Conservation (phyloP, 2,888 invertebrate species). For the Panorpa germanica region DNA sequence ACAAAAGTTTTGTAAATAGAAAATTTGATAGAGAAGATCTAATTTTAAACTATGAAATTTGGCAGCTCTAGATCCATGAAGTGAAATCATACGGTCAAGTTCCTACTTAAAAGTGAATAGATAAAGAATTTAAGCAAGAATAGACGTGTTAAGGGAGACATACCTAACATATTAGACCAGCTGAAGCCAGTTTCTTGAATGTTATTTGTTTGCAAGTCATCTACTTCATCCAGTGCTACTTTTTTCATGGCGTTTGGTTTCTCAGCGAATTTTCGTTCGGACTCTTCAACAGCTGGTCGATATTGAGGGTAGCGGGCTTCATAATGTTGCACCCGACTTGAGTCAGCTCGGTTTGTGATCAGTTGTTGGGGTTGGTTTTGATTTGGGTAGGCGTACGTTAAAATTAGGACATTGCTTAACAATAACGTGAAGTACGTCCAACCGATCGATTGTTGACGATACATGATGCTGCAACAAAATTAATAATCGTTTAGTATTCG, state of each 20-base stretch:
- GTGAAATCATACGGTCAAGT: too few species aligned
- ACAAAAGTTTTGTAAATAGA: too few species aligned
- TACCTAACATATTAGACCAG: conserved; percentile 72
- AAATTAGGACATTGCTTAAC: conserved; percentile 41
- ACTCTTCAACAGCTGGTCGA: conserved; percentile 25
- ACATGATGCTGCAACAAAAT: conserved; percentile 33
- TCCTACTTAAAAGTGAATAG: too few species aligned
- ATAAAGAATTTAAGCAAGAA: too few species aligned
- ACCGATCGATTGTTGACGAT: conserved; percentile 40
- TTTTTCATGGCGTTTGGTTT: conserved; percentile 82
- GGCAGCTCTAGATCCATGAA: too few species aligned
- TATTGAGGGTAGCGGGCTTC: conserved; percentile 18
- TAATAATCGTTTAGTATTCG: too few species aligned
- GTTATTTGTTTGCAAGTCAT: conserved; percentile 64
- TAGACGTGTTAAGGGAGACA: too few species aligned
- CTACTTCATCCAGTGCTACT: conserved; percentile 62
- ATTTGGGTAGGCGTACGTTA: conserved; percentile 44
- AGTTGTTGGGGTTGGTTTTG: conserved; percentile 7
- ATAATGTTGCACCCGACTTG: conserved; percentile 10
- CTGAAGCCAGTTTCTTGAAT: conserved; percentile 64
- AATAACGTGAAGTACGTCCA: conserved; percentile 52
- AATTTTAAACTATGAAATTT: too few species aligned
- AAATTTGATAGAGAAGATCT: too few species aligned
- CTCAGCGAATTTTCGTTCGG: conserved; percentile 68
- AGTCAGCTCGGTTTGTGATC: conserved; percentile 9